phyloP scores from a whole-genome alignment of 2,888 invertebrate genomes.

The Lochmaea capreae region DNA sequence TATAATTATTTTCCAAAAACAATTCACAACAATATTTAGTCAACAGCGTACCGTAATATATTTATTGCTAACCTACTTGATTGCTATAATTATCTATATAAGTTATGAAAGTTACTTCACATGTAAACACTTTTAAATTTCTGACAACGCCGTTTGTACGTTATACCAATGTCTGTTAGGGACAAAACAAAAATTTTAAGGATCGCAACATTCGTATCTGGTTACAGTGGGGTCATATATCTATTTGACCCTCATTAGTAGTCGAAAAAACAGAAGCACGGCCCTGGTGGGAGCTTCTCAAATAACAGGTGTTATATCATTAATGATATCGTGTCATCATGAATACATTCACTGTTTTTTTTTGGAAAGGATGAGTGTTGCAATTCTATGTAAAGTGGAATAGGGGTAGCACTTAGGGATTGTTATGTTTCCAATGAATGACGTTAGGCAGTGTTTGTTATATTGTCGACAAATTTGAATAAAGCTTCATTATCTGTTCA shows the following conservation, averaged over 20 bases:
- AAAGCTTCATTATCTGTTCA: constrained; percentile 48
- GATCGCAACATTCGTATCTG: not conserved
- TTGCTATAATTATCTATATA: too few species aligned
- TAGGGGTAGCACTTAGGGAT: constrained; percentile 45
- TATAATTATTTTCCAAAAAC: too few species aligned
- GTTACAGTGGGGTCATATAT: not conserved
- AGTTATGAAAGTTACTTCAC: too few species aligned
- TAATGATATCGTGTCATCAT: constrained; percentile 49
- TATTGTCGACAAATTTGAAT: constrained; percentile 46
- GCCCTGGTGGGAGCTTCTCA: constrained; percentile 32
- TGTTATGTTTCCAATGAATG: constrained; percentile 38
- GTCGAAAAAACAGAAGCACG: constrained; percentile 6
- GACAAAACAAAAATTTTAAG: not conserved
- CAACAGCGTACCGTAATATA: too few species aligned
- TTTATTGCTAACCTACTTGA: too few species aligned
- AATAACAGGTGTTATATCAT: constrained; percentile 51
- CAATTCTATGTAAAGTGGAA: constrained; percentile 43
- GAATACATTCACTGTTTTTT: constrained; percentile 43
- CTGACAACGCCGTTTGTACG: not conserved
- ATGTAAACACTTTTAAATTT: too few species aligned
- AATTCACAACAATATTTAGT: too few species aligned
- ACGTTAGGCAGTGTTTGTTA: constrained; percentile 42
- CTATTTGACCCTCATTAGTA: constrained; percentile 14
- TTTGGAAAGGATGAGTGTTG: constrained; percentile 42
- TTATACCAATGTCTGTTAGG: not conserved